phyloP scores from a whole-genome alignment of 2,888 invertebrate genomes.

The Amiota minor region DNA sequence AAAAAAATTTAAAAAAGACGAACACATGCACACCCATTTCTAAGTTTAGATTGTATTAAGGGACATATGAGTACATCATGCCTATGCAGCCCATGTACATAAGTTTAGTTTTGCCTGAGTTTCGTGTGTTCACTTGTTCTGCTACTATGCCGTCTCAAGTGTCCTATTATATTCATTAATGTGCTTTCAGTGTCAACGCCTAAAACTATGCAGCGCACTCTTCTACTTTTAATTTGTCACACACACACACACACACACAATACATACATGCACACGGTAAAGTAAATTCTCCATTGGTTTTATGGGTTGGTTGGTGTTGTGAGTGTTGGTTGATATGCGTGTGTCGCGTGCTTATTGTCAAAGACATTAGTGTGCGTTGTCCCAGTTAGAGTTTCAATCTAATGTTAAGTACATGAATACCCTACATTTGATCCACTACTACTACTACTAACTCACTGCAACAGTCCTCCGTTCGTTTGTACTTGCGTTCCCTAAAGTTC shows the following conservation, averaged over 20 bases:
- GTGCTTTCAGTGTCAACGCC: constrained; percentile 57
- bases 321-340: constrained; percentile 2
- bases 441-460: too few species aligned
- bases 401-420: neutral
- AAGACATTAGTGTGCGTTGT: neutral
- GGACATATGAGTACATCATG: too few species aligned
- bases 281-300: neutral
- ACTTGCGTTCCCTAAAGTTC: too few species aligned
- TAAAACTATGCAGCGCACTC: constrained; percentile 49
- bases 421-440: neutral
- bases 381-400: neutral
- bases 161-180: constrained; percentile 66
- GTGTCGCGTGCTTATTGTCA: neutral
- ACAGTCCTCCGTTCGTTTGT: too few species aligned
- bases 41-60: neutral
- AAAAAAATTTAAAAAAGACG: neutral
- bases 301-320: neutral
- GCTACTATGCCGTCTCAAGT: constrained; percentile 52
- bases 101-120: neutral
- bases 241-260: neutral
- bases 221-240: constrained; percentile 35
- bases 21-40: neutral
- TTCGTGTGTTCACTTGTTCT: constrained; percentile 8
- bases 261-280: neutral
- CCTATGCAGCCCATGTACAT: too few species aligned